Evolutionary conservation across 2,888 invertebrate genomes (phyloP).

Genomic region (Platycheirus albimanus): DNA sequence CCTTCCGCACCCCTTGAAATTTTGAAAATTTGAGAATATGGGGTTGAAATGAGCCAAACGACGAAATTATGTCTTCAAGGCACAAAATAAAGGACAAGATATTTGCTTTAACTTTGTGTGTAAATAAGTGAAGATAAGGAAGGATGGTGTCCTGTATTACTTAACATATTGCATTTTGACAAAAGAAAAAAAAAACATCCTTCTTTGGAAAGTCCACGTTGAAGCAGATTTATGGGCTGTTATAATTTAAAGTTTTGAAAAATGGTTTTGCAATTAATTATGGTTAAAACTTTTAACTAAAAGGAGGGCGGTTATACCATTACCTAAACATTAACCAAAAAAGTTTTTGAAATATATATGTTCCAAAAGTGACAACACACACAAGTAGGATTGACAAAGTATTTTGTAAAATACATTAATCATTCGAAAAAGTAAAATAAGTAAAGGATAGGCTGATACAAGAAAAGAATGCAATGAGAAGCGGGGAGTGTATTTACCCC

Average conservation of each 20-base stretch:
- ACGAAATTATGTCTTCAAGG: conserved; percentile 1
- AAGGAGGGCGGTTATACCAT: too few species aligned
- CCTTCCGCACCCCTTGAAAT: background rate
- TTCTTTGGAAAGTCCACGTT: conserved; percentile 5
- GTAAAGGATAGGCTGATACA: too few species aligned
- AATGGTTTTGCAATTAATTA: conserved; percentile 43
- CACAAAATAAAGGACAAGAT: conserved; percentile 26
- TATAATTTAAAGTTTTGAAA: conserved; percentile 29
- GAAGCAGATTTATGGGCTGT: conserved; percentile 10
- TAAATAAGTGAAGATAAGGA: conserved; percentile 8
- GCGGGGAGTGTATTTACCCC: too few species aligned
- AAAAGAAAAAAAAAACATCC: conserved; percentile 1
- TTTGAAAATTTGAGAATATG: background rate
- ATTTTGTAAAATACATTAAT: too few species aligned
- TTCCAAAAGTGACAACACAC: too few species aligned
- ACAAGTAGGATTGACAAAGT: too few species aligned
- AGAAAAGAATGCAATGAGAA: too few species aligned
- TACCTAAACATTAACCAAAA: background rate
- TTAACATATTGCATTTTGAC: conserved; percentile 25
- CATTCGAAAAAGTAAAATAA: too few species aligned
- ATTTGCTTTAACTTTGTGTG: conserved; percentile 38
- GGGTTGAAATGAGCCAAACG: conserved; percentile 40
- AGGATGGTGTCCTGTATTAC: background rate
- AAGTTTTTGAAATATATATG: conserved; percentile 40
- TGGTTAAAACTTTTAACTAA: background rate